Conservation (phyloP, 2,888 invertebrate species). For the Hetaerina titia region DNA sequence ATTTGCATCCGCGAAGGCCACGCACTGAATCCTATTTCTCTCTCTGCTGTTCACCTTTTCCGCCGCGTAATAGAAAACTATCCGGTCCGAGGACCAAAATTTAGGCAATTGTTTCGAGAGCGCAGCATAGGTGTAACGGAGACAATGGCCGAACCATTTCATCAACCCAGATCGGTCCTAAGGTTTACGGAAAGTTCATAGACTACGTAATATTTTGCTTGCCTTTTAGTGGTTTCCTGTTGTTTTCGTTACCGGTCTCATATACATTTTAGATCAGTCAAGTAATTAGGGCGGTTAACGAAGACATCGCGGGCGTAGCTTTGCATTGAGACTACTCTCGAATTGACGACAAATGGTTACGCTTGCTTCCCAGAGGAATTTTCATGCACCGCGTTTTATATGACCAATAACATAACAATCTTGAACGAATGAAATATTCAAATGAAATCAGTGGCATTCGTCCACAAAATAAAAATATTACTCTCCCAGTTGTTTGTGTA, state of each 20-base stretch:
- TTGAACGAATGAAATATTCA: too few species aligned
- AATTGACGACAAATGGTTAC: not conserved
- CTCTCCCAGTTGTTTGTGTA: too few species aligned
- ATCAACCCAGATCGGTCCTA: not conserved
- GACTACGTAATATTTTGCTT: not conserved
- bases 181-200: not conserved
- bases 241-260: not conserved
- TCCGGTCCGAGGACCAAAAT: not conserved
- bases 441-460: too few species aligned
- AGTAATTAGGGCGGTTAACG: not conserved
- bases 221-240: not conserved
- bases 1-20: not conserved
- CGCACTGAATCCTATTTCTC: slow-evolving; percentile 27
- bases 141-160: not conserved
- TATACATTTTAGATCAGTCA: not conserved
- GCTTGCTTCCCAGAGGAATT: too few species aligned
- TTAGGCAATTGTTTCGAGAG: not conserved
- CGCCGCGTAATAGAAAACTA: not conserved
- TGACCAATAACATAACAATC: too few species aligned
- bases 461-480: too few species aligned
- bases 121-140: not conserved
- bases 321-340: not conserved
- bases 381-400: too few species aligned
- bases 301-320: not conserved
- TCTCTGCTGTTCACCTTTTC: not conserved